Evolutionary conservation across 2,797 vertebrate genomes (phyloP).

Genomic region (Acridotheres tristis): DNA sequence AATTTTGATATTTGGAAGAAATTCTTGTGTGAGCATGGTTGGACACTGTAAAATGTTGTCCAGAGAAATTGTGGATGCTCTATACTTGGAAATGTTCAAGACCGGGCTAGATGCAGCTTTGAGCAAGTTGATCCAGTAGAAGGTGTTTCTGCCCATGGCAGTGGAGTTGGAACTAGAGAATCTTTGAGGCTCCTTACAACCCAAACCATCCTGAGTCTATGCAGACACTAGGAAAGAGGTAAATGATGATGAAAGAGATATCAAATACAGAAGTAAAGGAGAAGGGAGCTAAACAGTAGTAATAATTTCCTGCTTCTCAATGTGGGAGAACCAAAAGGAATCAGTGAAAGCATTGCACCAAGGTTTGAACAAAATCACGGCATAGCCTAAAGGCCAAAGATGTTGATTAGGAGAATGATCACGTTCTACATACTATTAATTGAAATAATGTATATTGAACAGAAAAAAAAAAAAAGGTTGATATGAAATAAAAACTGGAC

Average conservation of each 20-base stretch:
- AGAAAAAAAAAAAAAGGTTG: neutral
- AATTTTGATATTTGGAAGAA: neutral
- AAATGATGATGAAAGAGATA: neutral
- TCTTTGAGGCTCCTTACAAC: neutral
- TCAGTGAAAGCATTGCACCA: neutral
- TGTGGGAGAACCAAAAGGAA: neutral
- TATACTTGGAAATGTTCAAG: neutral
- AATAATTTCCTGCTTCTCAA: neutral
- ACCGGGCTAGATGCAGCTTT: neutral
- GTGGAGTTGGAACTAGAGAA: fast-evolving
- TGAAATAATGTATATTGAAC: neutral
- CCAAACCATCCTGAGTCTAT: neutral
- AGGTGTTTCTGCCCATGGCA: neutral
- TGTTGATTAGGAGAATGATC: neutral
- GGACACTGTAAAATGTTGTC: neutral
- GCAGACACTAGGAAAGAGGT: neutral
- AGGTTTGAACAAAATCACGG: neutral
- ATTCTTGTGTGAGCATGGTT: neutral
- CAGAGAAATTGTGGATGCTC: neutral
- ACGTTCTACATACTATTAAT: neutral
- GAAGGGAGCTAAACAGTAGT: neutral
- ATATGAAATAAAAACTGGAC: neutral
- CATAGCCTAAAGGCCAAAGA: neutral
- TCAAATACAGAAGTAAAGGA: neutral
- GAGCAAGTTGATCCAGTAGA: neutral